Percentiles rank a stretch among this genome's conserved stretches.
These are phyloP conservation scores for Drosophila equinoxialis DNA, from an alignment of 1,140 invertebrate genomes.

Conservation along the genomic window DNA sequence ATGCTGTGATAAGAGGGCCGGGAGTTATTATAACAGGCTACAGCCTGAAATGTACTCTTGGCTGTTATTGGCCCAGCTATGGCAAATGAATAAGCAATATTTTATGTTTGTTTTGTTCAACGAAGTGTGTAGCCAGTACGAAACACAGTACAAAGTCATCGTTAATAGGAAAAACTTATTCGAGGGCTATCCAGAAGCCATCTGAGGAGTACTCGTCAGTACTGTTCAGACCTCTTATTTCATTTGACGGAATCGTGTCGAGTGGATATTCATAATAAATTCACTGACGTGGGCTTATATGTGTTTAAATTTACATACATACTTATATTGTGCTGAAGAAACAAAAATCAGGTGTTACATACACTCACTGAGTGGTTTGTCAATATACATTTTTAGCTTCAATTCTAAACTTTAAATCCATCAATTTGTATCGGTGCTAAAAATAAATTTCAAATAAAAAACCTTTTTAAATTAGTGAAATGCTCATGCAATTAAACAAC, in stretches of 20 bases:
- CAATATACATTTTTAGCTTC: slow-evolving; percentile 54
- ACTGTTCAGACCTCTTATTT: slow-evolving; percentile 84
- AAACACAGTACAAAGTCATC: slow-evolving; percentile 76
- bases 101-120: slow-evolving; percentile 78
- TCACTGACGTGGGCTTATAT: slow-evolving; percentile 82
- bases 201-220: slow-evolving; percentile 83
- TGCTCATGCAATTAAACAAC: neutral
- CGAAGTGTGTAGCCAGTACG: slow-evolving; percentile 78
- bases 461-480: slow-evolving; percentile 6
- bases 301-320: slow-evolving; percentile 80
- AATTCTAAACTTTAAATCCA: slow-evolving; percentile 40
- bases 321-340: slow-evolving; percentile 71
- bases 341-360: slow-evolving; percentile 69
- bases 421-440: slow-evolving; percentile 33
- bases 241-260: slow-evolving; percentile 84
- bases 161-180: slow-evolving; percentile 83
- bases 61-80: slow-evolving; percentile 55
- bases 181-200: slow-evolving; percentile 83
- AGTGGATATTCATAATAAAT: slow-evolving; percentile 84
- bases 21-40: slow-evolving; percentile 26
- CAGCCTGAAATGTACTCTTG: slow-evolving; percentile 27
- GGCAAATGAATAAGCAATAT: slow-evolving; percentile 76
- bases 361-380: slow-evolving; percentile 63
- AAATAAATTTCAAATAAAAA: slow-evolving; percentile 18
- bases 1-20: slow-evolving; percentile 29